A percentile compares a stretch with the other conserved stretches of the same genome.
phyloP scores from a whole-genome alignment of 2,797 vertebrate genomes.

The Cyprinodon diabolis region DNA sequence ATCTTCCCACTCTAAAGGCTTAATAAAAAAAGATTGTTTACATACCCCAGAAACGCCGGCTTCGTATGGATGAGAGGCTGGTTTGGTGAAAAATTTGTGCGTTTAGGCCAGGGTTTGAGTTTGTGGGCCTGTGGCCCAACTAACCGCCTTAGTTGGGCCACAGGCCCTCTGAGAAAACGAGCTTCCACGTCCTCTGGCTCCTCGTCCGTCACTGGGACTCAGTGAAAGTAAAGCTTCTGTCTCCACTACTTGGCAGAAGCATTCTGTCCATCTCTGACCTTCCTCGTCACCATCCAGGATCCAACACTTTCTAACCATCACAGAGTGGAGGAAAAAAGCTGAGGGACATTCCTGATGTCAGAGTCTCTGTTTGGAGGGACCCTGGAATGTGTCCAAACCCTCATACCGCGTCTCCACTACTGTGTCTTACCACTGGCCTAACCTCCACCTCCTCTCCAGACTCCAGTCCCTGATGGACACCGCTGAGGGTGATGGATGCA shows the following conservation, averaged over 20 bases:
- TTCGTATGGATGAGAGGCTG: too few species aligned
- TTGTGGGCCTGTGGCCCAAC: too few species aligned
- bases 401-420: constrained; percentile 13
- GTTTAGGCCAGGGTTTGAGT: too few species aligned
- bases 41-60: too few species aligned
- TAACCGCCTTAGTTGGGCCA: constrained; percentile 56
- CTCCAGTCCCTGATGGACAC: constrained; percentile 35
- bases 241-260: constrained; percentile 53
- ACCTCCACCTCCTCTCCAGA: constrained; percentile 56
- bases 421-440: constrained; percentile 44
- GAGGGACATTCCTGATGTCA: constrained; percentile 58
- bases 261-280: constrained; percentile 67
- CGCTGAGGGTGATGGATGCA: constrained; percentile 44
- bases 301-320: constrained; percentile 52
- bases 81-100: too few species aligned
- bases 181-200: constrained; percentile 69
- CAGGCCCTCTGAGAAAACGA: constrained; percentile 76
- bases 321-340: constrained; percentile 50
- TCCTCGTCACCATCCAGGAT: constrained; percentile 60
- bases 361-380: constrained; percentile 47
- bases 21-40: too few species aligned
- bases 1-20: too few species aligned
- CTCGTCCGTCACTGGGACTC: constrained; percentile 65
- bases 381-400: constrained; percentile 48
- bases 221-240: constrained; percentile 62